A percentile compares a stretch with the other conserved stretches of the same genome.
phyloP scores from a whole-genome alignment of 2,797 vertebrate species.

The Sciurus carolinensis region DNA sequence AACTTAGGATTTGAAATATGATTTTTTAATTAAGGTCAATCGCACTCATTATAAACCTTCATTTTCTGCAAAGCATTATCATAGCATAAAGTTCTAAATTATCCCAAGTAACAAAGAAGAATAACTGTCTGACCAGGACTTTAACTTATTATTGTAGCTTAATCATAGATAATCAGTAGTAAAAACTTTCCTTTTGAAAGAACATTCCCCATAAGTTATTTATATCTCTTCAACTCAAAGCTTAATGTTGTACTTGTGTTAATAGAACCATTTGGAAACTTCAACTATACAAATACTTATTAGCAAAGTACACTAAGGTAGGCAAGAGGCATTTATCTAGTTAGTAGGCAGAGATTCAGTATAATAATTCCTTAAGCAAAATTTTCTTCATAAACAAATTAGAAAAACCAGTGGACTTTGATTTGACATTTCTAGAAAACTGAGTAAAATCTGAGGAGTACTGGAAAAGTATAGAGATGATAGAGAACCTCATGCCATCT shows the following conservation, averaged over 20 bases:
- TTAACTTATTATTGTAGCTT: constrained; percentile 60
- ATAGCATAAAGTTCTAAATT: constrained; percentile 56
- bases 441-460: constrained; percentile 71
- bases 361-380: constrained; percentile 43
- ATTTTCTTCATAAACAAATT: constrained; percentile 60
- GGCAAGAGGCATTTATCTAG: constrained; percentile 43
- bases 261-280: constrained; percentile 51
- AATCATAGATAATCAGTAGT: constrained; percentile 58
- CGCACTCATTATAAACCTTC: constrained; percentile 57
- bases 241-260: constrained; percentile 65
- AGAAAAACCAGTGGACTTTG: constrained; percentile 64
- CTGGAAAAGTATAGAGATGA: constrained; percentile 40
- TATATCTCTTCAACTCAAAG: constrained; percentile 64
- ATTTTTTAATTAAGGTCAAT: constrained; percentile 64
- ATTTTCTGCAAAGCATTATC: constrained; percentile 65
- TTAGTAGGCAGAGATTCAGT: constrained; percentile 51
- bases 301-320: constrained; percentile 37
- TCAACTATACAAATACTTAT: constrained; percentile 66
- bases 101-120: constrained; percentile 57
- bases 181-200: constrained; percentile 56
- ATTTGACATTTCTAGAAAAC: constrained; percentile 78
- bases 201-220: constrained; percentile 37
- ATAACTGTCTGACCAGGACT: constrained; percentile 35
- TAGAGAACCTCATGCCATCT: constrained; percentile 79
- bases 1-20: constrained; percentile 70